These are phyloP conservation scores for Pararge aegeria DNA, from an alignment of 1,140 invertebrate species.

Conservation along the genomic window DNA sequence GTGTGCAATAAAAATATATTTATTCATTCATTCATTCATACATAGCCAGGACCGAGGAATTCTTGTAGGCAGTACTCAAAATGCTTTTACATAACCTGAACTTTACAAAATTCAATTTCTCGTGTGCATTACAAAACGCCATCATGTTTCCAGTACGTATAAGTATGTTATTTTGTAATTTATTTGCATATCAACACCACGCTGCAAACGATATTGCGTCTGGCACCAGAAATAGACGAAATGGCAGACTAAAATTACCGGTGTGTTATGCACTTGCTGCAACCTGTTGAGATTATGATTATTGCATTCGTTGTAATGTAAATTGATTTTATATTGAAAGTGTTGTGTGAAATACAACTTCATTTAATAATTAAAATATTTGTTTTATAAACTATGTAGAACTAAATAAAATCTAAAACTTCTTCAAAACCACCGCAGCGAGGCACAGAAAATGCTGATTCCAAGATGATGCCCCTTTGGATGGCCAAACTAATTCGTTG, in stretches of 20 bases:
- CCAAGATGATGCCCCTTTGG: too few species aligned
- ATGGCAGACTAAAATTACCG: slow-evolving; percentile 39
- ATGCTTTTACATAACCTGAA: slow-evolving; percentile 5
- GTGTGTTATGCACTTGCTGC: slow-evolving; percentile 30
- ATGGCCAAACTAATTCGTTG: too few species aligned
- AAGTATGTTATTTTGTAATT: slow-evolving; percentile 12
- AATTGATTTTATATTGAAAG: neutral
- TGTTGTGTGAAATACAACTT: neutral
- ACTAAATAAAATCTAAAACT: too few species aligned
- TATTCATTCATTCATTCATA: too few species aligned
- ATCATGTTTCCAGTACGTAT: slow-evolving; percentile 4
- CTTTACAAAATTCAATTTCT: slow-evolving; percentile 15
- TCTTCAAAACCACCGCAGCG: too few species aligned
- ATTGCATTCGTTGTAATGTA: neutral
- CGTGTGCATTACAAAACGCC: slow-evolving; percentile 2
- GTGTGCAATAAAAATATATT: too few species aligned
- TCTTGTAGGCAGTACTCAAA: too few species aligned
- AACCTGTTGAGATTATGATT: slow-evolving; percentile 17
- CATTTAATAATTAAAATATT: neutral
- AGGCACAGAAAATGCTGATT: too few species aligned
- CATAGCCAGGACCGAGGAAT: too few species aligned
- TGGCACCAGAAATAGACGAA: slow-evolving; percentile 38
- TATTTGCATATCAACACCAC: slow-evolving; percentile 19
- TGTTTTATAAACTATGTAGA: too few species aligned
- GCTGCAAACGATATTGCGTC: slow-evolving; percentile 23